Conservation (phyloP, 2,113 vertebrate genomes). For the Pangasianodon gigas region DNA sequence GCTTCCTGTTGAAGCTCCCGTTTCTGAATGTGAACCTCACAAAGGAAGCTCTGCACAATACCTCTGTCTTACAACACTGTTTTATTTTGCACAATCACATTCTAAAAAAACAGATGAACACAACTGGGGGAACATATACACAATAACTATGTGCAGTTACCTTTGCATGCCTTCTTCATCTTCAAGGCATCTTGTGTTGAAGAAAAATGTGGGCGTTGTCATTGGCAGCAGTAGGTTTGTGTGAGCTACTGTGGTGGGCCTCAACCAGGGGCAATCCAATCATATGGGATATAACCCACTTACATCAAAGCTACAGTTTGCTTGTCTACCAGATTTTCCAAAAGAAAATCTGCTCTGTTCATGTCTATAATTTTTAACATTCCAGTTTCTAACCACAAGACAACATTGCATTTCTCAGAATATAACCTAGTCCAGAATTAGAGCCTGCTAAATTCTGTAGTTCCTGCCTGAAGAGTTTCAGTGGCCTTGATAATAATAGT, state of each 20-base stretch:
- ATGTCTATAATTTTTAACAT: not conserved
- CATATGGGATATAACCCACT: not conserved
- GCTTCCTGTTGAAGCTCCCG: slow-evolving; percentile 42
- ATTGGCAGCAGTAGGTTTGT: slow-evolving; percentile 8
- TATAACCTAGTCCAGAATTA: not conserved
- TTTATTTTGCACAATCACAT: not conserved
- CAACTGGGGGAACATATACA: no score
- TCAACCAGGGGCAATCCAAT: not conserved
- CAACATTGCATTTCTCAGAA: not conserved
- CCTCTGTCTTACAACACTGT: not conserved
- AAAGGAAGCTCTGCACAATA: not conserved
- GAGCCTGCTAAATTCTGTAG: not conserved
- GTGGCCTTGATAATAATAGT: not conserved
- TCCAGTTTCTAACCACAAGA: not conserved
- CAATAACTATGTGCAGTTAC: not conserved
- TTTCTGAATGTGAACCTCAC: not conserved
- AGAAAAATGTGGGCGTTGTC: slow-evolving; percentile 49
- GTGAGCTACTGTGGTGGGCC: slow-evolving; percentile 13
- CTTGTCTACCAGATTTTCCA: not conserved
- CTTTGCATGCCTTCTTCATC: not conserved
- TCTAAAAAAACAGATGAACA: not conserved
- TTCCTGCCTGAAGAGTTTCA: not conserved
- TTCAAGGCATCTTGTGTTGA: not conserved
- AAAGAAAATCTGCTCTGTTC: not conserved
- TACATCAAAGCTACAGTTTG: not conserved